Percentiles rank a stretch among this genome's conserved stretches.
These are phyloP conservation scores for Caenorhabditis sp. DNA, from an alignment of 2,888 invertebrate genomes.

Conservation along the genomic window DNA sequence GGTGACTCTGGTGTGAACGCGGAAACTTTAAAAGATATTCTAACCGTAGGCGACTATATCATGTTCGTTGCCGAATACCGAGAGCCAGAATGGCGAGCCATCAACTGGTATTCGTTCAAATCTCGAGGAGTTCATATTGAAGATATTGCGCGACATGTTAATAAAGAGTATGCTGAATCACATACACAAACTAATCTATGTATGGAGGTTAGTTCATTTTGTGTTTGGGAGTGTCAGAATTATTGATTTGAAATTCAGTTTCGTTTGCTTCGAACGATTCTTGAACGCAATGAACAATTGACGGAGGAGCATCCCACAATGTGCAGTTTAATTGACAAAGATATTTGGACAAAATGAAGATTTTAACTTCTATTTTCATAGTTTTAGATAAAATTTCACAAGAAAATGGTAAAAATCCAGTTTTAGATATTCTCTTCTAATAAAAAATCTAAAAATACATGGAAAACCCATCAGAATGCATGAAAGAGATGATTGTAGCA, in stretches of 20 bases:
- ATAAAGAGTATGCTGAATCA: neutral
- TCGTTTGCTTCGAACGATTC: no score
- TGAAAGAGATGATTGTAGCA: conserved; percentile 38
- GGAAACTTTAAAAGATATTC: conserved; percentile 5
- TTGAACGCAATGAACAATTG: no score
- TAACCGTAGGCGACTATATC: conserved; percentile 8
- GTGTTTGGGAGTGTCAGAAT: neutral
- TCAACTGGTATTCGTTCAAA: neutral
- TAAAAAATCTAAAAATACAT: no score
- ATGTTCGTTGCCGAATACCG: conserved; percentile 13
- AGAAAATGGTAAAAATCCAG: no score
- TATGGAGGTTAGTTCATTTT: neutral
- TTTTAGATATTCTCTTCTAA: no score
- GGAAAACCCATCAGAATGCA: conserved; percentile 22
- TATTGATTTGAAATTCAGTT: neutral
- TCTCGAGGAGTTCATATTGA: neutral
- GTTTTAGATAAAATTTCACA: neutral
- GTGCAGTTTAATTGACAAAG: neutral
- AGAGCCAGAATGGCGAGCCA: neutral
- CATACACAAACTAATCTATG: neutral
- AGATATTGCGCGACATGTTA: neutral
- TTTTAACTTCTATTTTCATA: neutral
- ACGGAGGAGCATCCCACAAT: no score
- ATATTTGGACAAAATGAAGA: neutral
- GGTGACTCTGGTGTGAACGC: conserved; percentile 9